Conservation (phyloP, 2,113 vertebrate genomes). For the Eulacestoma nigropectus region DNA sequence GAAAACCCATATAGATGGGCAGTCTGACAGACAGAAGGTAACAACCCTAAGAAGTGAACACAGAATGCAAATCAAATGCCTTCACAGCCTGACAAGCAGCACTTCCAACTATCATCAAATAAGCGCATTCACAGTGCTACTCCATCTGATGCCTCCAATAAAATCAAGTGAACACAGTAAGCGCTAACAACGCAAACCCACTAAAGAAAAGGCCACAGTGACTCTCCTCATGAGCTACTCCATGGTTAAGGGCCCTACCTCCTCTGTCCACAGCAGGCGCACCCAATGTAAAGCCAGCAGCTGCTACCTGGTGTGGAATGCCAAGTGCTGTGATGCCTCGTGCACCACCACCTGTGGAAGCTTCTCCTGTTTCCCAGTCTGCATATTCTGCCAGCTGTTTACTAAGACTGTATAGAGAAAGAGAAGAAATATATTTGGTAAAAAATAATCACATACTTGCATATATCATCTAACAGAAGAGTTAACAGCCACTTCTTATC, state of each 20-base stretch:
- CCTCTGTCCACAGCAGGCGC: slow-evolving; percentile 82
- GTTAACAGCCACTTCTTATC: not conserved
- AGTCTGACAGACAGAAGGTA: not conserved
- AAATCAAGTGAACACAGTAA: not conserved
- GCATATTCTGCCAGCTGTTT: slow-evolving; percentile 76
- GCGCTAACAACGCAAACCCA: not conserved
- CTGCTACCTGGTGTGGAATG: slow-evolving; percentile 42
- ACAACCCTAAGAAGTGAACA: not conserved
- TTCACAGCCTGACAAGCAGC: not conserved
- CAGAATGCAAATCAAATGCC: not conserved
- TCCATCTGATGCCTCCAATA: not conserved
- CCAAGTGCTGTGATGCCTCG: slow-evolving; percentile 13
- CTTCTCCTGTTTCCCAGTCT: slow-evolving; percentile 63
- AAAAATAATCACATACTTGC: not conserved
- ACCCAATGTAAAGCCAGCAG: slow-evolving; percentile 70
- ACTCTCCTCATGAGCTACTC: not conserved
- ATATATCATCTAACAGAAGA: not conserved
- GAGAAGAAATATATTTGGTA: not conserved
- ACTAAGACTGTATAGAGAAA: slow-evolving; percentile 70
- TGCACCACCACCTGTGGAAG: slow-evolving; percentile 38
- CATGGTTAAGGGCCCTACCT: slow-evolving; percentile 56
- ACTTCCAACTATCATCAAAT: not conserved
- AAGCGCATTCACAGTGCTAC: not conserved
- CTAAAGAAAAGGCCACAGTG: not conserved
- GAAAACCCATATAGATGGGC: not conserved